A percentile compares a stretch with the other conserved stretches of the same genome.
phyloP scores from a whole-genome alignment of 2,113 vertebrate species.

The Cyrtonyx montezumae region DNA sequence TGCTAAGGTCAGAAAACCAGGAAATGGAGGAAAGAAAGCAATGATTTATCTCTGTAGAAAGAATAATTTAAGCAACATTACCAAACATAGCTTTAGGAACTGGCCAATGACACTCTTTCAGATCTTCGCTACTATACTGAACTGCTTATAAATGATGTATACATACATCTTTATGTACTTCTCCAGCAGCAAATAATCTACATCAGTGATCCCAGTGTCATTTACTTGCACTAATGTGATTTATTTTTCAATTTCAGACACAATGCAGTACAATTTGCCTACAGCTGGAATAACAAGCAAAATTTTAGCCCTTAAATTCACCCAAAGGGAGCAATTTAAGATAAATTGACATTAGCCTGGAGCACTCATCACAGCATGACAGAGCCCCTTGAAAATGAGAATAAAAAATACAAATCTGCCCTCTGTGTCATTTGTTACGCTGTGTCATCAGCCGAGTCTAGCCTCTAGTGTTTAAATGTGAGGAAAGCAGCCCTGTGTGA shows the following conservation, averaged over 20 bases:
- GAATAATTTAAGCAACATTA: constrained; percentile 36
- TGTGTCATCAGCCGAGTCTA: not conserved
- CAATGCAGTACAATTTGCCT: constrained; percentile 19
- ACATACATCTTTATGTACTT: not conserved
- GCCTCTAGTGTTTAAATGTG: constrained; percentile 38
- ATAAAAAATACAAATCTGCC: constrained; percentile 28
- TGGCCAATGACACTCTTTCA: not conserved
- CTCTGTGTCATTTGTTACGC: constrained; percentile 1
- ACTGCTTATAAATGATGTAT: not conserved
- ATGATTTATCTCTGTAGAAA: constrained; percentile 26
- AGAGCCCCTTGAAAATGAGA: constrained; percentile 32
- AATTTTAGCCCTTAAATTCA: constrained; percentile 28
- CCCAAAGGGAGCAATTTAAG: constrained; percentile 38
- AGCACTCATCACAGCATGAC: not conserved
- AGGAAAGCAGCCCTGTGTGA: constrained; percentile 11
- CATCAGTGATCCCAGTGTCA: constrained; percentile 8
- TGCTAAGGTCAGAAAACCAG: constrained; percentile 18
- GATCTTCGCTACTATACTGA: not conserved
- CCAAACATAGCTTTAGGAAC: constrained; percentile 17
- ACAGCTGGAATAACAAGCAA: constrained; percentile 50
- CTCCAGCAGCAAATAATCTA: constrained; percentile 19
- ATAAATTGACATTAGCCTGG: constrained; percentile 14
- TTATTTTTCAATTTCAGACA: constrained; percentile 26
- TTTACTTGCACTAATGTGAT: constrained; percentile 11
- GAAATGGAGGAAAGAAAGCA: constrained; percentile 28